Base-by-base conservation (phyloP, 1,140 invertebrate species). In the Andrena cerasifolii region DNA sequence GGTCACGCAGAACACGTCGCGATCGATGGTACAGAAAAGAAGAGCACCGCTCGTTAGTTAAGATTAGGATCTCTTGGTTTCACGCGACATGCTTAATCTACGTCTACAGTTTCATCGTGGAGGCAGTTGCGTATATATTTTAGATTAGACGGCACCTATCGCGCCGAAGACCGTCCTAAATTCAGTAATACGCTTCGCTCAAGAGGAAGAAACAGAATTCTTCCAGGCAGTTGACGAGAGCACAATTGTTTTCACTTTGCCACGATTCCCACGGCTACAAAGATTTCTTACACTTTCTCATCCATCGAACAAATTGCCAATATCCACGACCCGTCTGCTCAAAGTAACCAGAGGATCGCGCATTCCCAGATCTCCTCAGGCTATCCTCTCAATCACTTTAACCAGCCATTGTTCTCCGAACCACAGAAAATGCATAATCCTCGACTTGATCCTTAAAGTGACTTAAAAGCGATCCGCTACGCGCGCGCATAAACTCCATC, bases 71-170 rank as follows among this genome's bases (percentile, higher is more conserved):
- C 51, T 33, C 26, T 33, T 33, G 36, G 26, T 26, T 33, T 18
- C 16, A n/a, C 28, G 14, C 24, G 53, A 70, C 40, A 74, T 21
- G 43, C 58, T 83, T 83, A 83, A 28, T 78, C 51, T 83, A 83
- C 18, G 53, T 58, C 43, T 80, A 78, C 51, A 40, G 21, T 62
- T 62, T 59, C 0, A 45, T 56, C 54, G 28, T 62, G 36, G 61
- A 78, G 79, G 80, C 62, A 82, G 80, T 83, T 78, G 61, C 53
- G 45, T 47, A 47, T 47, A 47, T 82, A 49, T 47, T 56, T 62
- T 36, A 45, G 26, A 59, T 77, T n/a, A 49, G 26, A 74, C 26
- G 31, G 45, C 49, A 66, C 68, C 47, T 72, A 68, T 28, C 40
- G 54, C 53, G 26, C 10, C 33, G 54, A n/a, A n/a, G 36, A 62